Percentiles rank a stretch among this genome's conserved stretches.
Evolutionary conservation across 1,140 invertebrate genomes (phyloP).

Genomic region (Pseudomyrmex pallidus): DNA sequence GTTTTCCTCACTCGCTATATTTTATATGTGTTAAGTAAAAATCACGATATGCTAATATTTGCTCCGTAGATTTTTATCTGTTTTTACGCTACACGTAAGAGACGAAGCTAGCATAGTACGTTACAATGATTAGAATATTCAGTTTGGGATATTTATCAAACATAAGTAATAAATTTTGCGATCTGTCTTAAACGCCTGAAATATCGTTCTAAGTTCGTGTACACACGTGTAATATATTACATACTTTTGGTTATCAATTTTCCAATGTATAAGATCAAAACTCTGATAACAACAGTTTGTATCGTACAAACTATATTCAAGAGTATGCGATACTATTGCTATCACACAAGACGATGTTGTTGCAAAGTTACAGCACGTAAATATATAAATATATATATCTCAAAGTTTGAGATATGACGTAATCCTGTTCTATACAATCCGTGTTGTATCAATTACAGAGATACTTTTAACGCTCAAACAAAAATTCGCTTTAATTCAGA

Average conservation of each 20-base stretch:
- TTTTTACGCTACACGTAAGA: not conserved
- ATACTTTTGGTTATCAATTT: not conserved
- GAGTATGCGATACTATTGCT: not conserved
- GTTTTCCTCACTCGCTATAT: not conserved
- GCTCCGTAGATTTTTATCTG: not conserved
- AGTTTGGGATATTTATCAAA: not conserved
- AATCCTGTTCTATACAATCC: too few relatives aligned
- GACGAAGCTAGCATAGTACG: not conserved
- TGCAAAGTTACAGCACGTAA: not conserved
- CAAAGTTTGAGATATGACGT: too few relatives aligned
- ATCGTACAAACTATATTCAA: not conserved
- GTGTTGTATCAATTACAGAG: not conserved
- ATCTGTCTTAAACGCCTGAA: not conserved
- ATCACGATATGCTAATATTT: conserved; percentile 7
- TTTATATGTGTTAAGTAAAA: not conserved
- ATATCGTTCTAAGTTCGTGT: not conserved
- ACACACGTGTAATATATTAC: not conserved
- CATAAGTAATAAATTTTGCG: not conserved
- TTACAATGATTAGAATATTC: conserved; percentile 4
- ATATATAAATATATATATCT: too few relatives aligned
- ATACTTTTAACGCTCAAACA: not conserved
- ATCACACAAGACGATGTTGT: not conserved
- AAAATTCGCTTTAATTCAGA: conserved; percentile 9
- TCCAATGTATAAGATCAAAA: not conserved
- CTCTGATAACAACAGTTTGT: not conserved